Evolutionary conservation across 1,140 invertebrate species (phyloP).

Genomic region (Asobara japonica): DNA sequence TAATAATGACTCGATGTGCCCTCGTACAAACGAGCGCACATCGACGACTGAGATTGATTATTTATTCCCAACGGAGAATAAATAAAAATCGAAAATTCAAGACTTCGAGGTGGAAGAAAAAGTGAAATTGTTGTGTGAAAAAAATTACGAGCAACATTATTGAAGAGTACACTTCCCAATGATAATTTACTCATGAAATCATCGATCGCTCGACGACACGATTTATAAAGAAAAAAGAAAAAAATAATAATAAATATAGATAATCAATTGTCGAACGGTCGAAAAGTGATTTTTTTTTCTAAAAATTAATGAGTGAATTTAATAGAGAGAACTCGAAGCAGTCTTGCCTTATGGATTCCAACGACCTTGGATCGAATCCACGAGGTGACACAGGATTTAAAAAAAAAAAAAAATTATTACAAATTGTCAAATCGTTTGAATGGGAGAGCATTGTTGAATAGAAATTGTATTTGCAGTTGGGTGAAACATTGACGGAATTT

Average conservation of each 20-base stretch:
- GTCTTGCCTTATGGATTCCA: constrained; percentile 63
- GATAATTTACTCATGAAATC: neutral
- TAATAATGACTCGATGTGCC: neutral
- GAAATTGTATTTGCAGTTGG: neutral
- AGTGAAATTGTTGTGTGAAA: neutral
- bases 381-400: constrained; percentile 53
- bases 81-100: neutral
- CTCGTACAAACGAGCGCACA: neutral
- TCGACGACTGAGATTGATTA: too few relatives aligned
- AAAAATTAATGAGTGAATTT: constrained; percentile 21
- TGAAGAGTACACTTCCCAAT: too few relatives aligned
- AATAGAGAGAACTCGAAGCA: constrained; percentile 42
- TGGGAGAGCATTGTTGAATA: constrained; percentile 23
- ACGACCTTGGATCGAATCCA: constrained; percentile 53
- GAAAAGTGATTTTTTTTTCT: constrained; percentile 44
- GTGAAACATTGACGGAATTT: neutral
- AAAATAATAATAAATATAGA: constrained; percentile 21
- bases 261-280: constrained; percentile 60
- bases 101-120: neutral
- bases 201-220: neutral
- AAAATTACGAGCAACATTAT: too few relatives aligned
- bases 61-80: too few relatives aligned
- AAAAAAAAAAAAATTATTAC: neutral
- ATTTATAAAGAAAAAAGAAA: constrained; percentile 15
- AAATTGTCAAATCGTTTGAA: neutral